Percentiles rank a stretch among this genome's conserved stretches.
Evolutionary conservation across 2,113 vertebrate species (phyloP).

Genomic region (Vulpes ferrilata): DNA sequence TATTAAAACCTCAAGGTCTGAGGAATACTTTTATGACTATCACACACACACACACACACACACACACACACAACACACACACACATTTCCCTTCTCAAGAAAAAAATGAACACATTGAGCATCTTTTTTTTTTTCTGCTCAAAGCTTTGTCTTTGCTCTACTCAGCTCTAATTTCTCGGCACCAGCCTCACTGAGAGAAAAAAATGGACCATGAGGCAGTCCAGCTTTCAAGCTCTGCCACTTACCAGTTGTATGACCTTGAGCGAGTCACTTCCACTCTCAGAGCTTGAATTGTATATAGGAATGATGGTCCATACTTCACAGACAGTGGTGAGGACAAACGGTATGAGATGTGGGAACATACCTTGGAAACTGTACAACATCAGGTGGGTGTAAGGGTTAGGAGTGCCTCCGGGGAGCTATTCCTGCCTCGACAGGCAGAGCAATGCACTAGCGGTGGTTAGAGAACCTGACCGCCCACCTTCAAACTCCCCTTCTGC

Average conservation of each 20-base stretch:
- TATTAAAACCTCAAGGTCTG: conserved; percentile 80
- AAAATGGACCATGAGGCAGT: background rate
- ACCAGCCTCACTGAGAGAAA: background rate
- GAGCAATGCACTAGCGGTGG: rapidly evolving
- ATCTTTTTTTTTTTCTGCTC: background rate
- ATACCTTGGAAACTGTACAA: background rate
- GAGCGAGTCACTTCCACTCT: background rate
- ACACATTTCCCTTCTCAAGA: background rate
- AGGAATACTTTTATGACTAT: conserved; percentile 65
- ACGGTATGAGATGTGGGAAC: background rate
- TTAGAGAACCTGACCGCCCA: background rate
- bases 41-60: background rate
- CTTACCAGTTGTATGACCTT: background rate
- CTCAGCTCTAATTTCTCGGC: background rate
- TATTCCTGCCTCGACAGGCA: rapidly evolving
- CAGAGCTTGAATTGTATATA: background rate
- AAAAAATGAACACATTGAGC: background rate
- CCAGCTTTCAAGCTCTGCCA: background rate
- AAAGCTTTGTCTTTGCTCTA: background rate
- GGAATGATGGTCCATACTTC: background rate
- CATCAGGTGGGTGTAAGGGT: background rate
- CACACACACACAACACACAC: background rate
- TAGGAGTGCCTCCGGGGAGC: background rate
- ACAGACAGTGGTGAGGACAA: background rate
- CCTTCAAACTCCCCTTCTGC: background rate